phyloP scores from a whole-genome alignment of 2,797 vertebrate genomes.

The Loris lydekkerianus region DNA sequence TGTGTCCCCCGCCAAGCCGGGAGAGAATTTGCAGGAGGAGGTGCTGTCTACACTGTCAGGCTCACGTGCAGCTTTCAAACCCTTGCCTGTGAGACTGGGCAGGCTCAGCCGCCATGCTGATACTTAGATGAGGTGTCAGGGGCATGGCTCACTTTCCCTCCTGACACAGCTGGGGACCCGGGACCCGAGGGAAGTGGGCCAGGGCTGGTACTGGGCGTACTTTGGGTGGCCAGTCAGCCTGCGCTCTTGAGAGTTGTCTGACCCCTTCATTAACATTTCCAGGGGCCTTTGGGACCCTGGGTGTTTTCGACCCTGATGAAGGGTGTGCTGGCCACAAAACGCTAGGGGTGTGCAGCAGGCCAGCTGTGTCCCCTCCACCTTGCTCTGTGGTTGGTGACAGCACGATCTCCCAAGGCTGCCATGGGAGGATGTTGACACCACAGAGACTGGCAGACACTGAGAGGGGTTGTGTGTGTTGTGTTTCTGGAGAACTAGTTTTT shows the following conservation, averaged over 20 bases:
- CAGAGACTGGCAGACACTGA: rapidly evolving
- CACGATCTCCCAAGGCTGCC: rapidly evolving
- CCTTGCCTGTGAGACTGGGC: rapidly evolving
- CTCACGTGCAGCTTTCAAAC: neutral
- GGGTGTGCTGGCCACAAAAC: no score
- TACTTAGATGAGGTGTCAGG: neutral
- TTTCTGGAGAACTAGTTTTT: neutral
- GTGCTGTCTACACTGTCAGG: neutral
- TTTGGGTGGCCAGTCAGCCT: neutral
- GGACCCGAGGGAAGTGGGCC: neutral
- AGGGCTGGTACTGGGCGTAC: neutral
- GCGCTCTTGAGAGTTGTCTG: no score
- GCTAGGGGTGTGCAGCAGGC: no score
- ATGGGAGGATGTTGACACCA: no score
- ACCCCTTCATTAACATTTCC: no score
- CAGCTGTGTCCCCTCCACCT: no score
- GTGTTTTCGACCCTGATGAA: no score
- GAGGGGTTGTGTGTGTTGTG: no score
- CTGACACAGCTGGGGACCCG: neutral
- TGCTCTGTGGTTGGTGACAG: no score
- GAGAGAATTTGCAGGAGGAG: neutral
- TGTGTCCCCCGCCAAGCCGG: neutral
- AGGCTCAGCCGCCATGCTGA: no score
- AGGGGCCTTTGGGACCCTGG: no score
- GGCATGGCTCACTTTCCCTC: no score